Percentiles rank a stretch among this genome's conserved stretches.
Conservation (phyloP, 2,797 vertebrate genomes). For the Arrhamphus sclerolepis region DNA sequence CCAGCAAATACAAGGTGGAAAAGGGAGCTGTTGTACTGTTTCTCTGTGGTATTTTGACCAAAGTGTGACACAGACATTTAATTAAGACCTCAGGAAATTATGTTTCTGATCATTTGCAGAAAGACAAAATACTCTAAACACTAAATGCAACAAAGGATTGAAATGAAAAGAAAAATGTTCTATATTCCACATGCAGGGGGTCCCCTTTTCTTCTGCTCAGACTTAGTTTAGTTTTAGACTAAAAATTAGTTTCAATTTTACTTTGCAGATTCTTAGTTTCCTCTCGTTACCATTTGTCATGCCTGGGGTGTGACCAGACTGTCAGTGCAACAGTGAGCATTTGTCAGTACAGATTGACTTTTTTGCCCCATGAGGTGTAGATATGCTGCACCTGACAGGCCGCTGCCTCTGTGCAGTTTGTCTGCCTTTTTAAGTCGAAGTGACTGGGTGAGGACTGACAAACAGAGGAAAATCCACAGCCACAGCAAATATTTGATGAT, state of each 20-base stretch:
- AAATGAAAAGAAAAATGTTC: constrained; percentile 26
- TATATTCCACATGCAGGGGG: constrained; percentile 22
- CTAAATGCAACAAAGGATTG: neutral
- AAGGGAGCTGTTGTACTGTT: too few relatives aligned
- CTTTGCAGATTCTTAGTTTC: constrained; percentile 32
- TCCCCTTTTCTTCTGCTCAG: constrained; percentile 48
- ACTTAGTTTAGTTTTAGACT: constrained; percentile 30
- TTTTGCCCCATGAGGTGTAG: constrained; percentile 72
- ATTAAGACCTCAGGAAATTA: too few relatives aligned
- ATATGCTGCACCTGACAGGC: constrained; percentile 76
- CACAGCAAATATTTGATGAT: constrained; percentile 81
- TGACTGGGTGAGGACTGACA: constrained; percentile 65
- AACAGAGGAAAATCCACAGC: constrained; percentile 60
- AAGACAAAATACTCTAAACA: too few relatives aligned
- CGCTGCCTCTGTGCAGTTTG: constrained; percentile 63
- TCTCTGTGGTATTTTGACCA: too few relatives aligned
- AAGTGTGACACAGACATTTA: too few relatives aligned
- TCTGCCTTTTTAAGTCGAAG: constrained; percentile 70
- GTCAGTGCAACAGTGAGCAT: constrained; percentile 56
- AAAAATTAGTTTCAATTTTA: constrained; percentile 55
- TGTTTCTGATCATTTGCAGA: too few relatives aligned
- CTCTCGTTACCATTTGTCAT: constrained; percentile 24
- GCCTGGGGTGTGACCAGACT: constrained; percentile 49
- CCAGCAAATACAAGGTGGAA: too few relatives aligned
- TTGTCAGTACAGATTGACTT: constrained; percentile 75